A percentile compares a stretch with the other conserved stretches of the same genome.
These are phyloP conservation scores for Microchrysa polita DNA, from an alignment of 2,888 invertebrate species.

Conservation along the genomic window DNA sequence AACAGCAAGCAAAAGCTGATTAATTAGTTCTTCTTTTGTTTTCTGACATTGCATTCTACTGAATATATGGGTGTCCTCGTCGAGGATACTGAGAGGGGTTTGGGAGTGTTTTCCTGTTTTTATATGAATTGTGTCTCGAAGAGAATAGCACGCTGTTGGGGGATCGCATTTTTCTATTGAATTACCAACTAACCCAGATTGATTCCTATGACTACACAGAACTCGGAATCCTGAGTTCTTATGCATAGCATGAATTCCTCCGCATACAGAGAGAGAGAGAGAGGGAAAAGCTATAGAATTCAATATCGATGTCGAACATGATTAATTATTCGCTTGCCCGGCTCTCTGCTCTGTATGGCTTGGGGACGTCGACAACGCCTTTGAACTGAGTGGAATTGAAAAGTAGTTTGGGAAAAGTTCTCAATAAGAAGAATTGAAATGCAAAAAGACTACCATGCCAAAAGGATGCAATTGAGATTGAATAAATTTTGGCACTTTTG, in stretches of 20 bases:
- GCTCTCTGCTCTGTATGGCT: too few relatives aligned
- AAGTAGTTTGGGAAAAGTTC: neutral
- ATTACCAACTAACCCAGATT: constrained; percentile 39
- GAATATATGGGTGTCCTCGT: neutral
- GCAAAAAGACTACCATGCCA: neutral
- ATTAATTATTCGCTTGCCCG: constrained; percentile 32
- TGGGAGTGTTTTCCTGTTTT: neutral
- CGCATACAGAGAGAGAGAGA: too few relatives aligned
- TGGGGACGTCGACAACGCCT: too few relatives aligned
- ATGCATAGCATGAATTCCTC: constrained; percentile 6
- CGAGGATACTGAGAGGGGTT: neutral
- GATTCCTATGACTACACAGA: constrained; percentile 14
- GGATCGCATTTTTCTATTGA: constrained; percentile 14
- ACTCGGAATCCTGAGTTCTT: neutral
- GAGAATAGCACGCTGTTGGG: neutral
- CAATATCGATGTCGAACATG: constrained; percentile 28
- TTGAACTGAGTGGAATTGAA: neutral
- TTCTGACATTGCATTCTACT: constrained; percentile 26
- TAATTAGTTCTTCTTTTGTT: constrained; percentile 38
- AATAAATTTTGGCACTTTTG: too few relatives aligned
- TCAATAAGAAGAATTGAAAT: constrained; percentile 2
- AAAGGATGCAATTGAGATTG: too few relatives aligned
- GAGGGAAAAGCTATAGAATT: neutral
- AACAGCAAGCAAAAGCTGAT: constrained; percentile 31
- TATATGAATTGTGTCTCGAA: too few relatives aligned